Evolutionary conservation across 2,113 vertebrate species (phyloP), one percentile per base, ranked within the genome.

Genomic region (Austrofundulus limnaeus): DNA sequence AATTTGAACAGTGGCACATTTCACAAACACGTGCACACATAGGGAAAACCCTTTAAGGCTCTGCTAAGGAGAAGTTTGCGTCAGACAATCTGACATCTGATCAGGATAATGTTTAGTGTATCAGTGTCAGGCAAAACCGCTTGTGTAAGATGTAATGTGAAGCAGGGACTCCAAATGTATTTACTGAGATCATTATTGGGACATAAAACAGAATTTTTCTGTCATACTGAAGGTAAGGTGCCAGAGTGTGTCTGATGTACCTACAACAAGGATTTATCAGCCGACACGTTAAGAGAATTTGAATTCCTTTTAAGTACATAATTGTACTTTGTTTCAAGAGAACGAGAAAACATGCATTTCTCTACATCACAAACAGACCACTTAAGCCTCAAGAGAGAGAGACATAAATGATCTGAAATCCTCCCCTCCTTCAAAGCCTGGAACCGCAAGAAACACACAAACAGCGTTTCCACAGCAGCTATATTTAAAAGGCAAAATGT

Each of bases 401-500:
- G 37, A 52, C 65, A 48, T 65, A 74, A 77, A 77, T 82, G 63
- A 79, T 79, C 53, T 76, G 24, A 70, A 84, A 69, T 52, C 38
- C 78, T 70, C 57, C 41, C 23, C 53, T 70, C 53, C 72, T 84
- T 80, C 75, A 82, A 86, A 81, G 66, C 72, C 75, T 61, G 55
- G 69, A 80, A 77, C 77, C 48, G 77, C 74, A 68, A 84, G 70
- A 84, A 85, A 81, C 72, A 81, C 59, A 71, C 45, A 42, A 71
- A 65, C 54, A 67, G 62, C 66, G 13, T 76, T 81, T 81, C 69
- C 73, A 84, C 77, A 83, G 70, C 71, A 62, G 61, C 77, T 82
- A 75, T 80, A 89, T 81, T 82, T 81, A 80, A 87, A 86, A 80
- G 50, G 57, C 43, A 7, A 11, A 56, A 80, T 61, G 62, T 67